A percentile compares a stretch with the other conserved stretches of the same genome.
Evolutionary conservation across 2,888 invertebrate genomes (phyloP).

Genomic region (Parthenolecanium corni): DNA sequence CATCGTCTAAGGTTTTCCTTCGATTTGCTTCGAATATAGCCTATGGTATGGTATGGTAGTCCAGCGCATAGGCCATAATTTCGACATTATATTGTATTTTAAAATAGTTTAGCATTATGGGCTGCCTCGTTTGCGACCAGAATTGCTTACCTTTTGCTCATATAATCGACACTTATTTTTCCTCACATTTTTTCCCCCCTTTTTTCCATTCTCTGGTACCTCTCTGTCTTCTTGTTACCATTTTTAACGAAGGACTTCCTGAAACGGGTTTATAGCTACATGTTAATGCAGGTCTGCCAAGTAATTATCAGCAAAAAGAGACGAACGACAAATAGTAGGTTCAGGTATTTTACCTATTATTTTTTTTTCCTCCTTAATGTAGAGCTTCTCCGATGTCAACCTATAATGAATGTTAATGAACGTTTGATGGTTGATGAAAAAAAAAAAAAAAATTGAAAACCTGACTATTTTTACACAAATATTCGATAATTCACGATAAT

Average conservation of each 20-base stretch:
- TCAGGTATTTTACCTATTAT: conserved; percentile 1
- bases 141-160: conserved; percentile 16
- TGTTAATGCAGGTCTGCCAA: conserved; percentile 7
- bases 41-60: too few species aligned
- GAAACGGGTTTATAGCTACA: conserved; percentile 6
- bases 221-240: background rate
- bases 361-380: background rate
- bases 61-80: background rate
- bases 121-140: conserved; percentile 26
- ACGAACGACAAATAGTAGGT: background rate
- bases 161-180: too few species aligned
- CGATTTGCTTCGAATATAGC: too few species aligned
- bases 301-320: conserved; percentile 1
- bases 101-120: background rate
- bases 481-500: background rate
- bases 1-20: conserved; percentile 24
- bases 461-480: background rate
- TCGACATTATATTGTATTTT: conserved; percentile 3
- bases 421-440: background rate
- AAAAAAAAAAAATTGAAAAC: background rate
- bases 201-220: too few species aligned
- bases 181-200: too few species aligned
- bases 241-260: conserved; percentile 10
- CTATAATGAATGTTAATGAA: background rate
- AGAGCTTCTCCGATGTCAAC: background rate